Evolutionary conservation across 2,113 vertebrate species (phyloP).

Genomic region (Hippocampus mohnikei): DNA sequence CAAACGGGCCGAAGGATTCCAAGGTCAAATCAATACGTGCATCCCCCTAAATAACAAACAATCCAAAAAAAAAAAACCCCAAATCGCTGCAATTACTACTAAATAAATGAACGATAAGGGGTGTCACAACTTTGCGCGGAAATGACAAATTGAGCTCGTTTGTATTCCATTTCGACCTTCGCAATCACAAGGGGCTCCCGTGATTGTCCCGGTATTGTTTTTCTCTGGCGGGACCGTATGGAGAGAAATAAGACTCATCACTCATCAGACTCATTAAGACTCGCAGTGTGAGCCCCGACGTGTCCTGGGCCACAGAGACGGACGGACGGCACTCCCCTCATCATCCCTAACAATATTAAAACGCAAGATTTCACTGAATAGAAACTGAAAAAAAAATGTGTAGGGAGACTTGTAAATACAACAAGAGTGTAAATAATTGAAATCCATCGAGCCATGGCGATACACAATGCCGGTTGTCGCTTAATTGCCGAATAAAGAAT

Average conservation of each 20-base stretch:
- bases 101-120: slow-evolving; percentile 6
- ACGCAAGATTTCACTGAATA: neutral
- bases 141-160: slow-evolving; percentile 12
- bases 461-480: neutral
- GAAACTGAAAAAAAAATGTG: neutral
- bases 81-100: slow-evolving; percentile 1
- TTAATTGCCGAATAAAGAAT: neutral
- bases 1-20: neutral
- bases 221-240: slow-evolving; percentile 10
- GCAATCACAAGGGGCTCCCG: slow-evolving; percentile 3
- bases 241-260: slow-evolving; percentile 12
- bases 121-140: slow-evolving; percentile 3
- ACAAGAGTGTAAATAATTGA: neutral
- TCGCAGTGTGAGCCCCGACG: neutral
- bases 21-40: slow-evolving; percentile 3
- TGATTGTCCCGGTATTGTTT: slow-evolving; percentile 15
- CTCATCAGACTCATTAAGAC: slow-evolving; percentile 11
- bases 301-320: neutral
- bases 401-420: neutral
- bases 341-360: neutral
- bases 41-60: too few species aligned
- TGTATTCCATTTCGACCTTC: slow-evolving; percentile 7
- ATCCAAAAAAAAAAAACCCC: neutral
- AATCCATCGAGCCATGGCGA: neutral
- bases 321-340: neutral